phyloP scores from a whole-genome alignment of 2,797 vertebrate species.

The Rhynchonycteris naso region DNA sequence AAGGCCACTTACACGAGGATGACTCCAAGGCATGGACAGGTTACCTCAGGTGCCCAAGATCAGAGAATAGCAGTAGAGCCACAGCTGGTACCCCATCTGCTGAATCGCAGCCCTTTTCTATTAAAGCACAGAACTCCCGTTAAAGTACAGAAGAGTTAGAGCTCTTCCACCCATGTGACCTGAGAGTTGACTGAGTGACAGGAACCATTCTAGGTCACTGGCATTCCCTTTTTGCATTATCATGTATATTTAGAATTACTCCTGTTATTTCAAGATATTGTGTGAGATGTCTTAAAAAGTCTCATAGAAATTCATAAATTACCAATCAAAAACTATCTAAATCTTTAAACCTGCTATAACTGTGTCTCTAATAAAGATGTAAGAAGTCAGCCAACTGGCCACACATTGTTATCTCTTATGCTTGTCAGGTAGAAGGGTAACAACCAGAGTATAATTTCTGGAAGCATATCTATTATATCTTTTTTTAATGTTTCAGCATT shows the following conservation, averaged over 20 bases:
- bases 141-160: background rate
- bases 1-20: background rate
- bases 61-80: background rate
- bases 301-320: constrained; percentile 41
- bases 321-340: constrained; percentile 24
- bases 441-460: background rate
- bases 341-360: background rate
- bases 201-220: background rate
- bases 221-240: background rate
- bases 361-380: constrained; percentile 4
- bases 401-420: background rate
- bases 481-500: constrained; percentile 73
- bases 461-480: background rate
- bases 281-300: constrained; percentile 7
- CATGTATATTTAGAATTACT: background rate
- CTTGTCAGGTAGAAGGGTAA: constrained; percentile 57
- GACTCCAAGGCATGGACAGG: background rate
- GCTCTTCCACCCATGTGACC: background rate
- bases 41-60: background rate
- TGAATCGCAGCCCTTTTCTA: background rate
- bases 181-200: background rate
- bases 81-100: background rate
- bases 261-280: background rate
- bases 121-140: background rate
- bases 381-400: constrained; percentile 39